phyloP scores from a whole-genome alignment of 2,888 invertebrate species.

The Itoplectis maculator region DNA sequence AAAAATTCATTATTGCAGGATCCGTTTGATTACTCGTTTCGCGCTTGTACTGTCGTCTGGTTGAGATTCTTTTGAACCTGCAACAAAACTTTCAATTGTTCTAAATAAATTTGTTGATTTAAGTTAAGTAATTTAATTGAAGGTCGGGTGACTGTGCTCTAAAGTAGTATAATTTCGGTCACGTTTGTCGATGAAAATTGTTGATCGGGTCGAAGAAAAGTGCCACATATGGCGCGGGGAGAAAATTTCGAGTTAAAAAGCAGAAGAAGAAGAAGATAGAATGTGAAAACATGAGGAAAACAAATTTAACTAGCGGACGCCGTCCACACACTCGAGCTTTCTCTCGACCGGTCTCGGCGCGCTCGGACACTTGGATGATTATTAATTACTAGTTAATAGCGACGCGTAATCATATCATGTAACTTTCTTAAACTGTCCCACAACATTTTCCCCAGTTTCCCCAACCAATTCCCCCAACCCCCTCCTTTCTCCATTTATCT shows the following conservation, averaged over 20 bases:
- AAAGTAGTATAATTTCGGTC: conserved; percentile 60
- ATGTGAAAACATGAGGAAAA: conserved; percentile 8
- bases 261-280: conserved; percentile 47
- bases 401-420: conserved; percentile 80
- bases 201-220: conserved; percentile 57
- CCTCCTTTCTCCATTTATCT: conserved; percentile 59
- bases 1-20: conserved; percentile 25
- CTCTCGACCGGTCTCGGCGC: conserved; percentile 76
- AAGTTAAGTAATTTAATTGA: conserved; percentile 60
- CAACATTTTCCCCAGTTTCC: conserved; percentile 46
- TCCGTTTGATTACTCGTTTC: conserved; percentile 35
- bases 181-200: conserved; percentile 59
- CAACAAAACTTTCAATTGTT: conserved; percentile 39
- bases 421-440: conserved; percentile 73
- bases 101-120: conserved; percentile 48
- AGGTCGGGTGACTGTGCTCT: conserved; percentile 68
- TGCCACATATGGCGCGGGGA: conserved; percentile 51
- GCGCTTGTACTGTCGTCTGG: conserved; percentile 38
- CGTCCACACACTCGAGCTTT: conserved; percentile 80
- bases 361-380: conserved; percentile 75
- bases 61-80: conserved; percentile 31
- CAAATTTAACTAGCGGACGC: conserved; percentile 77
- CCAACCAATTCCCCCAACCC: conserved; percentile 59
- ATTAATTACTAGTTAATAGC: conserved; percentile 74
- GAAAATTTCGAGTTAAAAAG: conserved; percentile 62